Percentiles rank a stretch among this genome's conserved stretches.
Evolutionary conservation across 2,888 invertebrate species (phyloP).

Genomic region (Boloria selene): DNA sequence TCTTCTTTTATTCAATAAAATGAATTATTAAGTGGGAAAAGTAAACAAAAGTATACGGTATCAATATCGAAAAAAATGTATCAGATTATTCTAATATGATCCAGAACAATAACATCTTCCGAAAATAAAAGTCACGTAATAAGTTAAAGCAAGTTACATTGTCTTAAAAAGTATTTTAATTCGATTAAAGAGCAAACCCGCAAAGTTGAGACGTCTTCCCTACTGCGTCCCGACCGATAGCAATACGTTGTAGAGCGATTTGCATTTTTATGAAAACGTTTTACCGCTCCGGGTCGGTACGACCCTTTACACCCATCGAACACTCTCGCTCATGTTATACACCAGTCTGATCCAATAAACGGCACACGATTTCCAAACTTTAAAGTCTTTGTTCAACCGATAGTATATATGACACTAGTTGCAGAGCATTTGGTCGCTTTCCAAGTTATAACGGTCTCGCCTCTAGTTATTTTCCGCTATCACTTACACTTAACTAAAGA

Average conservation of each 20-base stretch:
- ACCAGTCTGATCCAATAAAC: conserved; percentile 23
- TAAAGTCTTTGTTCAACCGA: conserved; percentile 13
- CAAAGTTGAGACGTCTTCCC: conserved; percentile 50
- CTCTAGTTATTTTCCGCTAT: conserved; percentile 23
- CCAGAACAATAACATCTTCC: conserved; percentile 15
- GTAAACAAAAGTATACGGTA: neutral
- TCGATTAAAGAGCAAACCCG: conserved; percentile 63
- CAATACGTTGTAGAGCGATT: conserved; percentile 73
- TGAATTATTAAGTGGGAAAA: too few relatives aligned
- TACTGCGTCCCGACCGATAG: conserved; percentile 49
- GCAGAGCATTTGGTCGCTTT: conserved; percentile 22
- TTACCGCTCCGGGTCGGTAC: conserved; percentile 53
- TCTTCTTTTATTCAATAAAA: too few relatives aligned
- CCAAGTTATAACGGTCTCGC: conserved; percentile 21
- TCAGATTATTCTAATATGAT: conserved; percentile 15
- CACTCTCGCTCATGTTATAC: conserved; percentile 5
- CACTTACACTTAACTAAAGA: conserved; percentile 23
- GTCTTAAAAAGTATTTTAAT: conserved; percentile 73
- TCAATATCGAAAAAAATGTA: neutral
- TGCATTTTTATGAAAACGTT: conserved; percentile 80
- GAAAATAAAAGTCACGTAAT: conserved; percentile 47
- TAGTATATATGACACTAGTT: conserved; percentile 24
- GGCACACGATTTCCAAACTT: conserved; percentile 22
- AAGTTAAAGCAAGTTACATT: conserved; percentile 61
- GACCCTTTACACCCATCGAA: conserved; percentile 44